A percentile compares a stretch with the other conserved stretches of the same genome.
Conservation (phyloP, 2,888 invertebrate species). For the Tenodera sinensis region DNA sequence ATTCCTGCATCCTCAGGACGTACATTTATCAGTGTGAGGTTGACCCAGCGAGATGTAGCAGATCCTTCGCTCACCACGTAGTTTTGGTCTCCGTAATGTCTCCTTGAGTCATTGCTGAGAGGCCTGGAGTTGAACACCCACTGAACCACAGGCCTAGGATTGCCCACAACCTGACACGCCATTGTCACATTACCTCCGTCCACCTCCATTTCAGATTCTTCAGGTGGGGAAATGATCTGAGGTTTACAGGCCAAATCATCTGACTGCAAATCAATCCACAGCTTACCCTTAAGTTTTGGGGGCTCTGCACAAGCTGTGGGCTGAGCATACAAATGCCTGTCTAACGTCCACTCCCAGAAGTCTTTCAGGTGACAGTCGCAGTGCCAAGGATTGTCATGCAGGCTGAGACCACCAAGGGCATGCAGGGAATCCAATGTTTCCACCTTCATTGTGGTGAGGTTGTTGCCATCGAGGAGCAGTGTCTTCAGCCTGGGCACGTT, state of each 20-base stretch:
- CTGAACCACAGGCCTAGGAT: constrained; percentile 70
- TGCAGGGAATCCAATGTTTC: constrained; percentile 35
- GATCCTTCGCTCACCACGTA: not conserved
- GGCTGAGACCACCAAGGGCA: constrained; percentile 66
- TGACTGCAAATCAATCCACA: constrained; percentile 68
- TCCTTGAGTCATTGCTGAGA: constrained; percentile 42
- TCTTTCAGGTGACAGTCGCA: constrained; percentile 81
- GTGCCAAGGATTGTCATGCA: constrained; percentile 81
- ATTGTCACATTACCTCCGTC: constrained; percentile 62
- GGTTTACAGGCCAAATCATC: constrained; percentile 82
- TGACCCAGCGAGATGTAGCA: constrained; percentile 51
- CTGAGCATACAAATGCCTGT: constrained; percentile 68
- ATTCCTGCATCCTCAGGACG: constrained; percentile 64
- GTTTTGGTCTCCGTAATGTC: not conserved
- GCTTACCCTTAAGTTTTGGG: constrained; percentile 58
- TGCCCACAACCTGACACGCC: constrained; percentile 73
- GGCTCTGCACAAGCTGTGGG: constrained; percentile 74
- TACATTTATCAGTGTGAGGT: constrained; percentile 64
- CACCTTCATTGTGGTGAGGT: constrained; percentile 59
- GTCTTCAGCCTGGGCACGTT: constrained; percentile 64
- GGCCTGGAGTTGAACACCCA: constrained; percentile 67
- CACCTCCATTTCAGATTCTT: constrained; percentile 57
- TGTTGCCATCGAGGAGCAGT: constrained; percentile 70
- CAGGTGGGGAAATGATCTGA: constrained; percentile 63
- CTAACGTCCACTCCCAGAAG: constrained; percentile 71